Conservation (phyloP, 2,797 vertebrate species). For the Enteromius afrohamiltoni region DNA sequence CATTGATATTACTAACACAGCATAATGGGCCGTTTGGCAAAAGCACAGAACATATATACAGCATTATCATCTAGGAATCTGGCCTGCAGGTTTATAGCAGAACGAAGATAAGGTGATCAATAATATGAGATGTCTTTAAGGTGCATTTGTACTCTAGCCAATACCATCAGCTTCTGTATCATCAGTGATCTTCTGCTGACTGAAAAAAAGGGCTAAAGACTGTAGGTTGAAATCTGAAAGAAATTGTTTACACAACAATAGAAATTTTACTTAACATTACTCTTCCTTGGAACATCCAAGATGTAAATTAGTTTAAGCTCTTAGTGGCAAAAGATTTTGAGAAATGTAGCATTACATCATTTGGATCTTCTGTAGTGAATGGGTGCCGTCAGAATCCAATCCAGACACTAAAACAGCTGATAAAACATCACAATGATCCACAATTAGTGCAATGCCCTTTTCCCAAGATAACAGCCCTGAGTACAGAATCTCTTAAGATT, state of each 20-base stretch:
- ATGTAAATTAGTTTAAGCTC: background rate
- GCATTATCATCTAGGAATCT: background rate
- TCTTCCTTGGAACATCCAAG: background rate
- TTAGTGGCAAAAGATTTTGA: background rate
- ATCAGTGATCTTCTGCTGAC: background rate
- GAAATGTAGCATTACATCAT: background rate
- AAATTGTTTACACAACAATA: background rate
- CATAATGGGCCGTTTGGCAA: constrained; percentile 18
- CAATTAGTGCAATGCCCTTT: background rate
- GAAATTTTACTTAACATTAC: background rate
- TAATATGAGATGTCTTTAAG: constrained; percentile 2
- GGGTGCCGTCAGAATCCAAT: background rate
- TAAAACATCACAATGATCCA: background rate
- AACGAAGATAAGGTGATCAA: background rate
- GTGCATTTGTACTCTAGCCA: background rate
- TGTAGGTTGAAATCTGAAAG: background rate
- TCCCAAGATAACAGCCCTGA: too few species aligned
- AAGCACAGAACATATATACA: background rate
- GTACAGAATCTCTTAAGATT: too few species aligned
- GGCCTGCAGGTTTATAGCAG: background rate
- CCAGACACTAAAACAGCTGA: background rate
- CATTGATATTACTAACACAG: constrained; percentile 15
- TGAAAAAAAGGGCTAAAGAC: background rate
- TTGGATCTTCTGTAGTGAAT: background rate
- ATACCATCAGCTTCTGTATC: constrained; percentile 5